Conservation (phyloP, 2,888 invertebrate genomes). For the Ennomos quercinarius region DNA sequence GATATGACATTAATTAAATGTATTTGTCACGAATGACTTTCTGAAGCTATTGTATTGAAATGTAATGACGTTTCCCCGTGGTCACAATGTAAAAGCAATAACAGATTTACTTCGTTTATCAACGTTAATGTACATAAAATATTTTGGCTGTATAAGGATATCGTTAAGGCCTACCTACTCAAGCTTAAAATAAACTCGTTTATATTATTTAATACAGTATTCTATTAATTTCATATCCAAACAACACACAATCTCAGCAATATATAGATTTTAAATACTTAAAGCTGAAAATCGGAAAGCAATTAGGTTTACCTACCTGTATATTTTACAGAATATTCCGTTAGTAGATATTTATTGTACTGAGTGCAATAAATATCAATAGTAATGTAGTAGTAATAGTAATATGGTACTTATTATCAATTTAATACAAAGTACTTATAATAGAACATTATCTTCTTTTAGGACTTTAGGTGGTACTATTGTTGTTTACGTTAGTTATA, state of each 20-base stretch:
- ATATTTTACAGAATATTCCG: too few relatives aligned
- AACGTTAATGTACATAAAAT: slow-evolving; percentile 34
- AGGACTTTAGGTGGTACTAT: too few relatives aligned
- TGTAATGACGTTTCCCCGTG: slow-evolving; percentile 13
- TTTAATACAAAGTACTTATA: too few relatives aligned
- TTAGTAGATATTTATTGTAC: too few relatives aligned
- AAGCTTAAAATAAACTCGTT: slow-evolving; percentile 66
- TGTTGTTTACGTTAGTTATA: too few relatives aligned
- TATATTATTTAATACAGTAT: slow-evolving; percentile 39
- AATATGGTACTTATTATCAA: too few relatives aligned
- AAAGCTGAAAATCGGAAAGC: too few relatives aligned
- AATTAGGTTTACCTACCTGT: too few relatives aligned
- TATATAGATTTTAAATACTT: too few relatives aligned
- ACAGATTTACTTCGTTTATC: slow-evolving; percentile 22
- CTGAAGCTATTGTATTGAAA: slow-evolving; percentile 26
- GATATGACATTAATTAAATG: neutral
- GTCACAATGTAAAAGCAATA: slow-evolving; percentile 28
- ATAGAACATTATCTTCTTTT: too few relatives aligned
- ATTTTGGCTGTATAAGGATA: slow-evolving; percentile 45
- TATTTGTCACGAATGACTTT: slow-evolving; percentile 21
- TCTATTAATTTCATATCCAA: slow-evolving; percentile 35
- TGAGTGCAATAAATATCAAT: too few relatives aligned
- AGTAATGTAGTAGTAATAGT: too few relatives aligned
- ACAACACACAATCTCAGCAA: neutral
- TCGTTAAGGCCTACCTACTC: slow-evolving; percentile 63